Percentiles rank a stretch among this genome's conserved stretches.
Evolutionary conservation across 35 echinoderm and acorn worm species (phyloP).

Genomic region (Chiridota heheva): DNA sequence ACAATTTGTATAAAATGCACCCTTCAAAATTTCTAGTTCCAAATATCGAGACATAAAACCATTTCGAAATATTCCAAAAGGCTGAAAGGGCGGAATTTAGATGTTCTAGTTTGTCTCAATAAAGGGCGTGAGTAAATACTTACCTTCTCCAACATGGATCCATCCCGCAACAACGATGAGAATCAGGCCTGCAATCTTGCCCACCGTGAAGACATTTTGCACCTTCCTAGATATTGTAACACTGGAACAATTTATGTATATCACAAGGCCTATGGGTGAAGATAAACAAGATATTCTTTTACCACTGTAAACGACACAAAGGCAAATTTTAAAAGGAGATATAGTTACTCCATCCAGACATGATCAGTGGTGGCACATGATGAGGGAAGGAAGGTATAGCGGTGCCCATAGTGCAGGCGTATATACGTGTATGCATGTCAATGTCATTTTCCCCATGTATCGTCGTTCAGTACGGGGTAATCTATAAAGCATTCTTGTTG

Average conservation of each 20-base stretch:
- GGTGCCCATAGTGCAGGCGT: too few species aligned
- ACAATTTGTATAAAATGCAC: neutral
- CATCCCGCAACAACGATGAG: conserved; percentile 18
- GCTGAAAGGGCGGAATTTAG: neutral
- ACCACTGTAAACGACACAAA: too few species aligned
- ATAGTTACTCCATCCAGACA: too few species aligned
- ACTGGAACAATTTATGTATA: conserved; percentile 32
- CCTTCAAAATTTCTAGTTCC: neutral
- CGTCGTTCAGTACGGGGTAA: too few species aligned
- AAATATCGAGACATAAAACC: neutral
- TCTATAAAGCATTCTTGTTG: too few species aligned
- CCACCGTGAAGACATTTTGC: conserved; percentile 40
- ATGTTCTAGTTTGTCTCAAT: neutral
- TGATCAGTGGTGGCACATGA: too few species aligned
- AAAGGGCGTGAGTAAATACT: neutral
- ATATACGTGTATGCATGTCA: too few species aligned
- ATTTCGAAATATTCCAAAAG: neutral
- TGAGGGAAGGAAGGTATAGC: too few species aligned
- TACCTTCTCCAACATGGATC: conserved; percentile 9
- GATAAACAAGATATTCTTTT: neutral
- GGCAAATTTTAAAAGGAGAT: too few species aligned
- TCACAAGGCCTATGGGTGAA: neutral
- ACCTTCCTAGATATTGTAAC: conserved; percentile 24
- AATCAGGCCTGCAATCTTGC: conserved; percentile 18
- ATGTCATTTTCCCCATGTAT: too few species aligned